Evolutionary conservation across 2,888 invertebrate species (phyloP).

Genomic region (Chalcosyrphus nemorum): DNA sequence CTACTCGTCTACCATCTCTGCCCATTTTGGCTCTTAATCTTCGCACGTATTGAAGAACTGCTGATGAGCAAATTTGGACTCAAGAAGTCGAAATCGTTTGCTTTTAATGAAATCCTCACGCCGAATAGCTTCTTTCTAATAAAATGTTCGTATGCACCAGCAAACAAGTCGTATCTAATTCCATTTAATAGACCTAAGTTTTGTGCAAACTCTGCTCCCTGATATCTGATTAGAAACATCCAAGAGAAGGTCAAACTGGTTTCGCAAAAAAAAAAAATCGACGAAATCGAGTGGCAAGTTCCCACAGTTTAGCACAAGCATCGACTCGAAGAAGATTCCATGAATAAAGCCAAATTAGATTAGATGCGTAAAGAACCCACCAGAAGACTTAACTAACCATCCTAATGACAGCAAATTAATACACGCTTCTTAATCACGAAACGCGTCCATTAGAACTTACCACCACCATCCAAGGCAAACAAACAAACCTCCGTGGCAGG

Average conservation of each 20-base stretch:
- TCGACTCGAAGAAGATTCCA: neutral
- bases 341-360: neutral
- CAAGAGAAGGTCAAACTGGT: neutral
- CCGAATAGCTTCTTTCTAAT: too few relatives aligned
- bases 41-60: too few relatives aligned
- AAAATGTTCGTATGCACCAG: too few relatives aligned
- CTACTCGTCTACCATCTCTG: too few relatives aligned
- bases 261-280: too few relatives aligned
- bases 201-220: neutral
- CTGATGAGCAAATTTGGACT: too few relatives aligned
- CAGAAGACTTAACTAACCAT: neutral
- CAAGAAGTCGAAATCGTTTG: too few relatives aligned
- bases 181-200: neutral
- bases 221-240: neutral
- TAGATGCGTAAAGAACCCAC: neutral
- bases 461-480: too few relatives aligned
- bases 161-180: too few relatives aligned
- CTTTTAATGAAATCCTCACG: too few relatives aligned
- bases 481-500: neutral
- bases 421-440: constrained; percentile 19
- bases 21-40: too few relatives aligned
- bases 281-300: neutral
- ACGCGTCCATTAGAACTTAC: constrained; percentile 3
- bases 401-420: constrained; percentile 24
- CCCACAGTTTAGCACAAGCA: neutral